phyloP scores from a whole-genome alignment of 2,888 invertebrate genomes.

The Drosophila peninsularis region DNA sequence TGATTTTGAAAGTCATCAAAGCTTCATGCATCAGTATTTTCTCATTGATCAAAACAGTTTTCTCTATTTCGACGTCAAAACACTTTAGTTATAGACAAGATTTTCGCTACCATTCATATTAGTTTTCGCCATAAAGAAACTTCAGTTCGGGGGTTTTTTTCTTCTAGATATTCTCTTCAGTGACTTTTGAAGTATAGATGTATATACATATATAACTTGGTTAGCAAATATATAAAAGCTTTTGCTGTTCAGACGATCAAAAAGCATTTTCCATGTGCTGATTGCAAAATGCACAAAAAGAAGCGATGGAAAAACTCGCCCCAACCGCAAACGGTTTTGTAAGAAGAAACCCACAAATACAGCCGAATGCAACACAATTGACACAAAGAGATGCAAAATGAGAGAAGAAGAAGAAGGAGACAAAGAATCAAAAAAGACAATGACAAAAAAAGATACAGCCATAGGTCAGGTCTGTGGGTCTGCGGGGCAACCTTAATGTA shows the following conservation, averaged over 20 bases:
- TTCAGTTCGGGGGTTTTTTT: no score
- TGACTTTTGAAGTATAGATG: no score
- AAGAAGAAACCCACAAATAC: conserved; percentile 24
- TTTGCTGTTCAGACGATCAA: neutral
- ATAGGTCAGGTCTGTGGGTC: conserved; percentile 76
- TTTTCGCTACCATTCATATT: neutral
- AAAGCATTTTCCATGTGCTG: conserved; percentile 30
- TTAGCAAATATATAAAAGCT: neutral
- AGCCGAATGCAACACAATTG: conserved; percentile 12
- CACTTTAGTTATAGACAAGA: neutral
- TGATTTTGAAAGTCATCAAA: no score
- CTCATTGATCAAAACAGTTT: no score
- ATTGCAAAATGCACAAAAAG: conserved; percentile 40
- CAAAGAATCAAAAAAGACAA: conserved; percentile 45
- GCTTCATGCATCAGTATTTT: no score
- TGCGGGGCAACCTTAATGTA: conserved; percentile 62
- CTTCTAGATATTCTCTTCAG: no score
- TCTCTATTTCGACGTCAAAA: neutral
- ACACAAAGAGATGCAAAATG: conserved; percentile 17
- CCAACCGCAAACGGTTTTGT: conserved; percentile 39
- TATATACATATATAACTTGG: neutral
- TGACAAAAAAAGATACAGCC: conserved; percentile 7
- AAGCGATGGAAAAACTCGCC: neutral
- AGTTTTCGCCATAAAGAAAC: neutral
- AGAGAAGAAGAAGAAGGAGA: conserved; percentile 10